Evolutionary conservation across 1,140 invertebrate species (phyloP), one percentile per base, ranked within the genome.

Genomic region (Tribolium madens): DNA sequence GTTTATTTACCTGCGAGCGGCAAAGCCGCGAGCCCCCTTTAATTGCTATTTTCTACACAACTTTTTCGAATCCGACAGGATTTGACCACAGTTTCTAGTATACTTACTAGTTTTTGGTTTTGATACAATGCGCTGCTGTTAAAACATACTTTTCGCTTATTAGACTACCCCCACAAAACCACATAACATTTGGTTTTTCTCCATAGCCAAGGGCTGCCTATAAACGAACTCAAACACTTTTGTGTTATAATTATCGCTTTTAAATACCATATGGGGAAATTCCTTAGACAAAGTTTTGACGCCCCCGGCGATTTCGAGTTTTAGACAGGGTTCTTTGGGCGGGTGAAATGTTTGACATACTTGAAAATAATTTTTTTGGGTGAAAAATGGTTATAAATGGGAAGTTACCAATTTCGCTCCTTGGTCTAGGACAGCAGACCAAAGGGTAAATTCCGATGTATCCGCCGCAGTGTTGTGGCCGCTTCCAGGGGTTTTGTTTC

Each of bases 151-250:
- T 52, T 42, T 78, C 72, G 31, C 76, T 78, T 36, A 81, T 77
- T 1, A 81, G 48, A 36, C 73, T 74, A 12, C 85, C 83, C 15
- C 87, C 88, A 70, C 87, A 81, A 18, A 36, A 26, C 79, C 80
- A 80, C 10, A 52, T 52, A 14, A 73, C 77, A 57, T 79, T 36
- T 5, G 52, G 14, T 15, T 46, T 10, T n/a, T 72, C 31, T 14
- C 76, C 80, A 78, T 76, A 81, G 4, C 80, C 80, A 4, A 81
- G 17, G 9, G 74, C 70, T 5, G 80, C 80, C 80, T 80, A 76
- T 21, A 50, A 78, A 68, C 4, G 18, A 46, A 69, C 6, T 31
- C 18, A 9, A 3, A 50, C 1, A 12, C 5, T 14, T 50, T n/a
- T n/a, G n/a, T n/a, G n/a, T n/a, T 42, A 42, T 14, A 15, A 7